Evolutionary conservation across 2,113 vertebrate species (phyloP).

Genomic region (Axis porcinus): DNA sequence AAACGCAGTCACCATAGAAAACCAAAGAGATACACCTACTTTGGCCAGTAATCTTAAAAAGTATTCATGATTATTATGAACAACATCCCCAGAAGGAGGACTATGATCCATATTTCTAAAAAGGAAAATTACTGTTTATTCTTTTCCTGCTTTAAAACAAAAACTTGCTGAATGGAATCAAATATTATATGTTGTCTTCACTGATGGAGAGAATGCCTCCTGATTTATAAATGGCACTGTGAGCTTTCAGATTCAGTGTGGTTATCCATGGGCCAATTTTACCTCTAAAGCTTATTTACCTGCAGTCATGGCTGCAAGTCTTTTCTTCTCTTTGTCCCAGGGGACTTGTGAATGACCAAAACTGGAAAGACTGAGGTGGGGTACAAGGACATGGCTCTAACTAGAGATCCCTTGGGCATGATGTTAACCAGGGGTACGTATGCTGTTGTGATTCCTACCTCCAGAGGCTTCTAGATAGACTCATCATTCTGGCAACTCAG

Average conservation of each 20-base stretch:
- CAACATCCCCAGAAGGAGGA: background rate
- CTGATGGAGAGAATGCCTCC: background rate
- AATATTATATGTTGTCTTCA: background rate
- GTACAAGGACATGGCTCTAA: background rate
- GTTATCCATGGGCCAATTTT: background rate
- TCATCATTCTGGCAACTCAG: background rate
- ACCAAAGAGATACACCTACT: background rate
- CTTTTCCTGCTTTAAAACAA: background rate
- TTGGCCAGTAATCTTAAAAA: background rate
- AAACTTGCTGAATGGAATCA: background rate
- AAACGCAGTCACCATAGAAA: background rate
- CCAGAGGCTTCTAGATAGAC: background rate
- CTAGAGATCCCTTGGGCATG: background rate
- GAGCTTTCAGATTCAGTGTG: background rate
- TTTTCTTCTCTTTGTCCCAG: background rate
- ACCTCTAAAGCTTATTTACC: background rate
- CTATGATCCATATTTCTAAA: background rate
- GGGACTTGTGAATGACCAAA: background rate
- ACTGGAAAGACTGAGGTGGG: background rate
- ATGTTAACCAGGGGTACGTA: background rate
- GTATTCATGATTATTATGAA: background rate
- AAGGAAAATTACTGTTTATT: background rate
- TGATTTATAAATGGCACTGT: background rate
- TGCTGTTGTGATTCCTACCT: background rate
- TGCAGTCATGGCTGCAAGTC: background rate